Evolutionary conservation across 2,797 vertebrate species (phyloP).

Genomic region (Hypotaenidia philippensis): DNA sequence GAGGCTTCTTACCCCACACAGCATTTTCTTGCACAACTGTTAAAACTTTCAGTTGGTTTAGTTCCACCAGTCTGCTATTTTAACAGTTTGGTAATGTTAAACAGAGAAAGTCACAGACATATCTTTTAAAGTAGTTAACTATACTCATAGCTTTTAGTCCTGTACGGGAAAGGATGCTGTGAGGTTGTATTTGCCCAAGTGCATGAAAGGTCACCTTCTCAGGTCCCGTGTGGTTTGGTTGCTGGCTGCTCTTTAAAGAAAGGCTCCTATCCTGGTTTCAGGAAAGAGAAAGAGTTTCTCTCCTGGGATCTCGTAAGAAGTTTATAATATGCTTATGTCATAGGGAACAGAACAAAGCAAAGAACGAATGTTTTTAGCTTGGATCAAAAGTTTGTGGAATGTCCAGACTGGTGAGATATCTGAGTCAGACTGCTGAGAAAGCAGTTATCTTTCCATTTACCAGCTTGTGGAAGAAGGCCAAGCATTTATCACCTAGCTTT

Average conservation of each 20-base stretch:
- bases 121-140: neutral
- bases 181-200: neutral
- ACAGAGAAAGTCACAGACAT: neutral
- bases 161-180: neutral
- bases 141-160: neutral
- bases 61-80: neutral
- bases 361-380: neutral
- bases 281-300: neutral
- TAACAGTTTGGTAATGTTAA: neutral
- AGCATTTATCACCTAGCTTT: neutral
- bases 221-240: neutral
- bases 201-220: neutral
- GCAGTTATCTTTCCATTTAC: neutral
- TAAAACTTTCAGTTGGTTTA: neutral
- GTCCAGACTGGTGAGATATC: neutral
- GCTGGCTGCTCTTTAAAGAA: constrained; percentile 25
- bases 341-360: constrained; percentile 23
- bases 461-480: neutral
- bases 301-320: neutral
- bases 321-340: neutral
- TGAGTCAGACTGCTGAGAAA: neutral
- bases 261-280: neutral
- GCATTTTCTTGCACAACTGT: neutral
- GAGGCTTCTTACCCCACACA: accelerated
- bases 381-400: neutral